These are phyloP conservation scores for Acronicta leporina DNA, from an alignment of 2,888 invertebrate genomes.

Conservation along the genomic window DNA sequence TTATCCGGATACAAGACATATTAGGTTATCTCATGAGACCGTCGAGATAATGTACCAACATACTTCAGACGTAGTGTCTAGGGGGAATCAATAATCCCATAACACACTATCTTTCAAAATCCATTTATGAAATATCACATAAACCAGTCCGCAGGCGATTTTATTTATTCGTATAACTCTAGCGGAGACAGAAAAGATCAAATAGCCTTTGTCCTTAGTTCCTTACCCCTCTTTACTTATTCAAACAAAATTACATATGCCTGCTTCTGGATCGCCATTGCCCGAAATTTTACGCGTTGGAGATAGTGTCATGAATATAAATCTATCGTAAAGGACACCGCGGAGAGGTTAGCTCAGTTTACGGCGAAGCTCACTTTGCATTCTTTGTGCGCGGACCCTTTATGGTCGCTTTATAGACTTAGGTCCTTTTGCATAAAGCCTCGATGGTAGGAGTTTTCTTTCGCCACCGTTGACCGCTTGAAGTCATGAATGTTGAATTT, in stretches of 20 bases:
- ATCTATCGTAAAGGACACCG: conserved; percentile 88
- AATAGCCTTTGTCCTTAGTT: conserved; percentile 85
- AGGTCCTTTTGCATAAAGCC: conserved; percentile 86
- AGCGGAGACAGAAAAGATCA: conserved; percentile 81
- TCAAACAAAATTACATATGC: conserved; percentile 90
- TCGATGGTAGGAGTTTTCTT: conserved; percentile 64
- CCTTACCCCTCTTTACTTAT: conserved; percentile 86
- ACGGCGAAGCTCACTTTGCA: conserved; percentile 87
- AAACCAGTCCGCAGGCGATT: conserved; percentile 78
- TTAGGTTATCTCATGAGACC: conserved; percentile 68
- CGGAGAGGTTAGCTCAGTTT: conserved; percentile 81
- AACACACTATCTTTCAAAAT: conserved; percentile 80
- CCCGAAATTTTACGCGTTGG: conserved; percentile 88
- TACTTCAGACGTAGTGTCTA: conserved; percentile 65
- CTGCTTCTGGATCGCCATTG: conserved; percentile 87
- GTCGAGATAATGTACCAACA: conserved; percentile 65
- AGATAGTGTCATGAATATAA: conserved; percentile 89
- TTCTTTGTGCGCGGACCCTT: conserved; percentile 85
- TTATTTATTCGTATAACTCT: conserved; percentile 79
- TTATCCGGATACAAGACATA: conserved; percentile 59
- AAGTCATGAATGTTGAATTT: conserved; percentile 57
- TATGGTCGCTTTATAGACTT: conserved; percentile 86
- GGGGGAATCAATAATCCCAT: conserved; percentile 79
- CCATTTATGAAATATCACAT: conserved; percentile 85
- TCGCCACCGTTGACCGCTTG: conserved; percentile 52